Evolutionary conservation across 2,888 invertebrate species (phyloP), one percentile per base, ranked within the genome.

Genomic region (Sepiola atlantica): DNA sequence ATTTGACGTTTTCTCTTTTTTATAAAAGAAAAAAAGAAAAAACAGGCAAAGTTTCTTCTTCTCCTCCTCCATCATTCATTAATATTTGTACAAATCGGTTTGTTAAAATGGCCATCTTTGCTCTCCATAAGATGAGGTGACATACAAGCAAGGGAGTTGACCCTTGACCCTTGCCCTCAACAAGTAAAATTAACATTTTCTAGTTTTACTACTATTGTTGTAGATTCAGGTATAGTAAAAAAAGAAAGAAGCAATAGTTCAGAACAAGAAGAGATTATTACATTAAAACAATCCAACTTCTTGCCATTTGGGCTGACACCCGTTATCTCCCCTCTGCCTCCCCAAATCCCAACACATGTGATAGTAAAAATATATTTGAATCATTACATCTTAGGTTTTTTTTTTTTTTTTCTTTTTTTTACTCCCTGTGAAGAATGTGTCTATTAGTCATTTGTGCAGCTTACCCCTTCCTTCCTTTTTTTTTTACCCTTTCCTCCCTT

Each of bases 371-470:
- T n/a, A 77, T 77, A 77, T 77, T 77, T n/a, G 77, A 77, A 32
- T 77, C n/a, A 77, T 77, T 32, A 77, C n/a, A 77, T 77, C 77
- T 18, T 77, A 77, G 77, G n/a, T n/a, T n/a, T 77, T 77, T 77
- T 77, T n/a, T 77, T 77, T 77, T n/a, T n/a, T n/a, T n/a, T 77
- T 77, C 16, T 77, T 77, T 77, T 32, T 32, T n/a, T n/a, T n/a
- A 77, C 77, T 77, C n/a, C 77, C 77, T 77, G 77, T 77, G 77
- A 77, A 77, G 77, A 77, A 77, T 77, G 77, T 77, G 77, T 77
- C 77, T 77, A 32, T 77, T 77, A 77, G 77, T 77, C 77, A 77
- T 77, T 77, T 77, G 77, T 77, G 77, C 77, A 77, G 77, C 77
- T 77, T 77, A n/a, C 16, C 32, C 77, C 77, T 77, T 77, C 45